These are phyloP conservation scores for Acromyrmex heyeri DNA, from an alignment of 1,140 invertebrate genomes.

Conservation along the genomic window DNA sequence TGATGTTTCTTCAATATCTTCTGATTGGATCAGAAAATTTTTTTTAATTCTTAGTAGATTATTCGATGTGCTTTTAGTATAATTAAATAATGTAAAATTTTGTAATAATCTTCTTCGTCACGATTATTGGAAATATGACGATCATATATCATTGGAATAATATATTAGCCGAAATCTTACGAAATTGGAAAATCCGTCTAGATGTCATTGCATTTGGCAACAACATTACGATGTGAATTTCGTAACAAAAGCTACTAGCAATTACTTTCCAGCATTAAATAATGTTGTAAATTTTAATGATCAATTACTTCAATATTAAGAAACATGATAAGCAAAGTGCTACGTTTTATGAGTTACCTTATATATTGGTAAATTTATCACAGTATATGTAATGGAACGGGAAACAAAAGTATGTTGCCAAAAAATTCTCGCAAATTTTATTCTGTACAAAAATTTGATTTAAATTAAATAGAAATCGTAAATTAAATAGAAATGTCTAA, in stretches of 20 bases:
- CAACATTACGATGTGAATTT: conserved; percentile 3
- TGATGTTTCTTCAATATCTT: background rate
- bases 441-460: background rate
- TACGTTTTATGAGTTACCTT: background rate
- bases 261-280: conserved; percentile 9
- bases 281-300: conserved; percentile 7
- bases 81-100: conserved; percentile 17
- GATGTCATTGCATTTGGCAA: background rate
- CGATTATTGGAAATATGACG: background rate
- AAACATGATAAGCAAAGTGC: conserved; percentile 5
- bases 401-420: background rate
- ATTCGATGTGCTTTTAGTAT: background rate
- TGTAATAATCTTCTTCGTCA: background rate
- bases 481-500: too few relatives aligned
- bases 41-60: background rate
- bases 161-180: background rate
- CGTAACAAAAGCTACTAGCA: background rate
- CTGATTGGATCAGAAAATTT: background rate
- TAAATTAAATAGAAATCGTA: background rate
- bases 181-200: conserved; percentile 10
- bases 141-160: background rate
- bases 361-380: background rate
- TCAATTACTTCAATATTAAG: conserved; percentile 4
- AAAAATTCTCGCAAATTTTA: background rate
- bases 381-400: background rate